A percentile compares a stretch with the other conserved stretches of the same genome.
Conservation (phyloP, 2,113 vertebrate genomes). For the Cyphomyrus discorhynchus region DNA sequence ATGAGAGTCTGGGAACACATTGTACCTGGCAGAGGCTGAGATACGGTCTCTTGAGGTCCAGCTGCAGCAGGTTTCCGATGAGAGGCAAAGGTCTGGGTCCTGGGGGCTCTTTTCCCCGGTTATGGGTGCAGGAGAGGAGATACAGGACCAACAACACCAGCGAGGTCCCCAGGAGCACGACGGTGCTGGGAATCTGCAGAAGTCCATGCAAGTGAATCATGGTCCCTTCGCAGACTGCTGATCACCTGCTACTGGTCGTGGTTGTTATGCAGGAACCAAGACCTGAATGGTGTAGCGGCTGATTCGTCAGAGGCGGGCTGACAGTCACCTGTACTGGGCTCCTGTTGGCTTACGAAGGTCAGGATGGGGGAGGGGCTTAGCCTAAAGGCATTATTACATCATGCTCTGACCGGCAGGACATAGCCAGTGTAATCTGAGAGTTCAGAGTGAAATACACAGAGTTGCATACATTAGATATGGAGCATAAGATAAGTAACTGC, state of each 20-base stretch:
- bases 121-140: slow-evolving; percentile 20
- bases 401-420: not conserved
- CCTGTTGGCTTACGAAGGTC: not conserved
- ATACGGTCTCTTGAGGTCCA: slow-evolving; percentile 47
- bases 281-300: not conserved
- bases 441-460: not conserved
- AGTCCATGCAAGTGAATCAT: slow-evolving; percentile 37
- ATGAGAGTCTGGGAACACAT: not conserved
- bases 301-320: not conserved
- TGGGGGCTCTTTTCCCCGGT: slow-evolving; percentile 36
- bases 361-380: not conserved
- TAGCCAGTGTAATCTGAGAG: not conserved
- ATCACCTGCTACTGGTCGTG: not conserved
- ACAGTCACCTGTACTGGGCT: not conserved
- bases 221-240: not conserved
- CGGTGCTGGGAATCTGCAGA: slow-evolving; percentile 26
- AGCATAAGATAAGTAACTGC: not conserved
- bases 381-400: not conserved
- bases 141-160: slow-evolving; percentile 36
- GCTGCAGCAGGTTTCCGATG: slow-evolving; percentile 46
- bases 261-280: not conserved
- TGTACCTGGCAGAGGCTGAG: slow-evolving; percentile 37
- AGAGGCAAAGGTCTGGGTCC: slow-evolving; percentile 52
- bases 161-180: slow-evolving; percentile 31
- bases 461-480: not conserved